Percentiles rank a stretch among this genome's conserved stretches.
Conservation (phyloP, 2,888 invertebrate species). For the Rapana venosa region DNA sequence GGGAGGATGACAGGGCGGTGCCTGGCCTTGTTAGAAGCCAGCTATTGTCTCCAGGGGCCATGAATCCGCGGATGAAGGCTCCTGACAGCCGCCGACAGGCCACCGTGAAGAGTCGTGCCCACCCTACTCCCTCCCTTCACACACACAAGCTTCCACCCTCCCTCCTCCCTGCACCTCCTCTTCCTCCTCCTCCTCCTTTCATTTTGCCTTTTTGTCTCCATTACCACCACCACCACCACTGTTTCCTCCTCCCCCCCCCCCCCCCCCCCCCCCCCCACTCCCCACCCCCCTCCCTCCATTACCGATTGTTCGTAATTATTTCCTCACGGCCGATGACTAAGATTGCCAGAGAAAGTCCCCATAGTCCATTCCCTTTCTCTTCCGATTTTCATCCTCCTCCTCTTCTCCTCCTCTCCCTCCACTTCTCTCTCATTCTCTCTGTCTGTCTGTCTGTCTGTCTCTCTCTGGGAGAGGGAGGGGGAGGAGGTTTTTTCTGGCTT, state of each 20-base stretch:
- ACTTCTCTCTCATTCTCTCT: too few species aligned
- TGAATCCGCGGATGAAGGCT: slow-evolving; percentile 5
- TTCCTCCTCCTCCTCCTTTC: neutral
- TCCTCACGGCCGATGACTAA: slow-evolving; percentile 23
- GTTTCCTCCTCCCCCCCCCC: neutral
- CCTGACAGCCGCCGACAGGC: neutral
- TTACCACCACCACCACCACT: neutral
- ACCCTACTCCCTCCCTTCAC: neutral
- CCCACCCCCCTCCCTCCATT: neutral
- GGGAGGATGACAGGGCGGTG: neutral
- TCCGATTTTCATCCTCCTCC: neutral
- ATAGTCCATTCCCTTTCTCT: neutral
- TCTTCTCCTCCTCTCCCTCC: too few species aligned
- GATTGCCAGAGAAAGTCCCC: neutral
- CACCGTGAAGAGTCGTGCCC: neutral
- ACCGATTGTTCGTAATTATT: neutral
- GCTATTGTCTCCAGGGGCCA: slow-evolving; percentile 14
- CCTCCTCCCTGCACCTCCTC: neutral
- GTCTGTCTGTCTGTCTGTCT: neutral
- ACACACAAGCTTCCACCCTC: neutral
- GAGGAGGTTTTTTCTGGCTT: too few species aligned
- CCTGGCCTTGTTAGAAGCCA: slow-evolving; percentile 6
- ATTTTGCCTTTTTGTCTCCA: too few species aligned
- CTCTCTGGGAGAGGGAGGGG: too few species aligned
- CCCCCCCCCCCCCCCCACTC: neutral